These are phyloP conservation scores for Melitaea cinxia DNA, from an alignment of 1,140 invertebrate genomes.

Conservation along the genomic window DNA sequence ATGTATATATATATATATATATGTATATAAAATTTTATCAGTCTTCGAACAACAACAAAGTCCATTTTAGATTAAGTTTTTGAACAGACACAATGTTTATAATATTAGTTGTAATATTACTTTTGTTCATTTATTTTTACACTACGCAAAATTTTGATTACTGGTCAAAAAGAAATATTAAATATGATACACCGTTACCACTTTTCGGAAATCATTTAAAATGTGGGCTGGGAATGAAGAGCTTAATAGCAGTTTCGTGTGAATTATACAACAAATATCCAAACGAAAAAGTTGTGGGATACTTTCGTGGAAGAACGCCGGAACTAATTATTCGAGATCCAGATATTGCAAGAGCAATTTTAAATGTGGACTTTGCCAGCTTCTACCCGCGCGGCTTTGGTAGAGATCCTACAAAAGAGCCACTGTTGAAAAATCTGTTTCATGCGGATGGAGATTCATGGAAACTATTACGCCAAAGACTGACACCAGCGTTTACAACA, in stretches of 20 bases:
- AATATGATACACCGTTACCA: conserved; percentile 5
- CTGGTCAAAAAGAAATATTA: conserved; percentile 6
- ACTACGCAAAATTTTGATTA: conserved; percentile 4
- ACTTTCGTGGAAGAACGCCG: background rate
- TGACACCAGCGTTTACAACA: conserved; percentile 23
- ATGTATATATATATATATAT: too few species aligned
- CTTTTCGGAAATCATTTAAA: conserved; percentile 8
- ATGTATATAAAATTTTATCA: too few species aligned
- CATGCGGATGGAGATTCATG: conserved; percentile 77
- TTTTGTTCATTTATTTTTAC: conserved; percentile 3
- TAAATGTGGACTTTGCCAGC: background rate
- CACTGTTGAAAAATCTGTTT: conserved; percentile 63
- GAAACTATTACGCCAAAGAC: conserved; percentile 77
- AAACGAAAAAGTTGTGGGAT: conserved; percentile 13
- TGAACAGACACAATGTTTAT: background rate
- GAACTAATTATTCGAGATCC: conserved; percentile 1
- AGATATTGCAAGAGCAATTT: conserved; percentile 2
- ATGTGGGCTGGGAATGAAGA: background rate
- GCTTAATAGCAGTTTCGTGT: background rate
- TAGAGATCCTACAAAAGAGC: conserved; percentile 64
- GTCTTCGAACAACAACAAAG: too few species aligned
- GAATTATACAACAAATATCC: conserved; percentile 7
- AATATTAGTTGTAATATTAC: background rate
- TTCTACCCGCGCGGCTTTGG: conserved; percentile 42
- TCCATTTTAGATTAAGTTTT: too few species aligned